Base-by-base conservation (phyloP, 2,113 vertebrate genomes). In the Chaenogobius annularis region DNA sequence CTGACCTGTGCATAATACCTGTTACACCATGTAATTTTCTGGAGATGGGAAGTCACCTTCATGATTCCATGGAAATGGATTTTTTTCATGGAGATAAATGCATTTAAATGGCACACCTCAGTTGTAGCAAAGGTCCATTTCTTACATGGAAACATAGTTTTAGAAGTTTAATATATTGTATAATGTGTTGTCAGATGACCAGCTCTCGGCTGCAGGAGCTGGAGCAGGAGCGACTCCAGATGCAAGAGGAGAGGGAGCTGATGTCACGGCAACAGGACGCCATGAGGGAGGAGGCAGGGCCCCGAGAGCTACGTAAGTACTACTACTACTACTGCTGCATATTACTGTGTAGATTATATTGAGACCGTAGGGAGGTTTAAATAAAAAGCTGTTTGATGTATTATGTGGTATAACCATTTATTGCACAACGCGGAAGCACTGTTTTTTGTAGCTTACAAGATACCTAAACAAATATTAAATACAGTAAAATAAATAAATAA, bases 301-400 rank as follows among this genome's bases (percentile, higher is more conserved):
- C 95, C 0, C 87, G 92, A 2, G 96, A 98, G 83, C 95, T 96
- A 40, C 92, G 97, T 99, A 97, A 4, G 97, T 98, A 93, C 92
- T 84, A 65, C 37, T 61, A 59, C 23, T 3, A 59, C 13, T 15
- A 52, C 23, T 58, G 26, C 55, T 26, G 7, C 50, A 26, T 56
- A 56, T 10, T 13, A 23, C 11, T 13, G 17, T 61, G 56, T 23
- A 23, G 23, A 35, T 58, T 58, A 20, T 54, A 61, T 35, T 31
- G 7, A 35, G 23, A 61, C 14, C 13, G 35, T 35, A 17, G 58
- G 13, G 23, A 61, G 11, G 26, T 31, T 35, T 8, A 59, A 59
- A 14, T 35, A 35, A 1, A 5, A 26, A 59, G 23, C 23, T 6
- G 26, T 31, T 11, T 31, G 3, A 31, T 1, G 58, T 63, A 43